These are phyloP conservation scores for Colletes latitarsis DNA, from an alignment of 1,140 invertebrate genomes.

Conservation along the genomic window DNA sequence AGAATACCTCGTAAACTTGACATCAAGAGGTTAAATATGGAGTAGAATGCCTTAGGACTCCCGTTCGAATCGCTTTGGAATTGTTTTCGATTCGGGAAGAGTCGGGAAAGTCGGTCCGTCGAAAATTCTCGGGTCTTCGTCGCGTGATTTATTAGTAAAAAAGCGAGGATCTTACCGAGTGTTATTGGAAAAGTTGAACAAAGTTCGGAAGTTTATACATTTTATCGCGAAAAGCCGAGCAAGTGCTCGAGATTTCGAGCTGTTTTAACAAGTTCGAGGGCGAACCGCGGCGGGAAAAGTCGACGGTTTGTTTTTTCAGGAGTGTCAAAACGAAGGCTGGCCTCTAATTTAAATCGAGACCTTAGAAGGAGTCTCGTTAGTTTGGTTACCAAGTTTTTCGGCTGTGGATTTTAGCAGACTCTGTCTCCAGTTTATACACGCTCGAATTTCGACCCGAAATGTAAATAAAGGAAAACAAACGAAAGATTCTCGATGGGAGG, in stretches of 20 bases:
- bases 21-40: too few relatives aligned
- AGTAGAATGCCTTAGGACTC: too few relatives aligned
- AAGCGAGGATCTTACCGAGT: neutral
- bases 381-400: conserved; percentile 45
- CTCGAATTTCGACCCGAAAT: neutral
- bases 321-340: neutral
- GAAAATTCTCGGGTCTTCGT: neutral
- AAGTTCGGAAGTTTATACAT: conserved; percentile 21
- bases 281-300: neutral
- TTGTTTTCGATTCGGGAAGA: too few relatives aligned
- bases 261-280: conserved; percentile 19
- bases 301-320: conserved; percentile 16
- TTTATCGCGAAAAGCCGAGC: neutral
- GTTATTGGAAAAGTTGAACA: conserved; percentile 35
- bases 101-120: too few relatives aligned
- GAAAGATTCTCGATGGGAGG: neutral
- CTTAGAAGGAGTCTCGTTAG: conserved; percentile 29
- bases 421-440: too few relatives aligned
- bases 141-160: conserved; percentile 7
- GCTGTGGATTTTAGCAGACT: neutral
- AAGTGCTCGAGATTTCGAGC: neutral
- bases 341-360: conserved; percentile 50
- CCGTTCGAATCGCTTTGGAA: too few relatives aligned
- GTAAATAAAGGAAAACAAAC: neutral
- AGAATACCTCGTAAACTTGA: too few relatives aligned